A percentile compares a stretch with the other conserved stretches of the same genome.
Evolutionary conservation across 2,888 invertebrate species (phyloP).

Genomic region (Philhelius pedissequus): DNA sequence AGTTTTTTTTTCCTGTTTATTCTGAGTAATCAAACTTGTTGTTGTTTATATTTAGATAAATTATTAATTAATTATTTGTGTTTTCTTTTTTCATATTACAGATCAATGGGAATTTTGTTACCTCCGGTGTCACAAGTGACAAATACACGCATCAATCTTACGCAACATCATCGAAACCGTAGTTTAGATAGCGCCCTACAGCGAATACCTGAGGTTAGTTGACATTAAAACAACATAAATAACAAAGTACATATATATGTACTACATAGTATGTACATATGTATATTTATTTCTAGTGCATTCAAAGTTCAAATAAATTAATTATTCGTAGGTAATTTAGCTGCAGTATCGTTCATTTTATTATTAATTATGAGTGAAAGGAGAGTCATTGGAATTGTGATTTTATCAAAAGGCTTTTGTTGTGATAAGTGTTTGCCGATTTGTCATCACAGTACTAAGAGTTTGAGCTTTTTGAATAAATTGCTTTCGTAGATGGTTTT

Average conservation of each 20-base stretch:
- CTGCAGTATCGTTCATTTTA: neutral
- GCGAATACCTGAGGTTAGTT: conserved; percentile 88
- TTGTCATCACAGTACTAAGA: neutral
- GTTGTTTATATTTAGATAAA: neutral
- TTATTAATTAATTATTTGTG: neutral
- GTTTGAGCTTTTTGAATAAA: neutral
- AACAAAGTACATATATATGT: neutral
- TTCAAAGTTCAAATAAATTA: neutral
- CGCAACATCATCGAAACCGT: conserved; percentile 91
- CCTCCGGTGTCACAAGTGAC: conserved; percentile 79
- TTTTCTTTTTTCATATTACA: conserved; percentile 69
- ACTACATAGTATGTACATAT: neutral
- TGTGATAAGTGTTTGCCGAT: neutral
- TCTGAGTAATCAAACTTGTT: conserved; percentile 30
- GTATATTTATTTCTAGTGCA: neutral
- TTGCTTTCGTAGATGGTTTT: conserved; percentile 1
- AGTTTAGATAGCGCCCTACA: conserved; percentile 94
- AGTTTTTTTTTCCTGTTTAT: neutral
- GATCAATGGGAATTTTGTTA: conserved; percentile 79
- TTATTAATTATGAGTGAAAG: neutral
- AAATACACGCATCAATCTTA: conserved; percentile 78
- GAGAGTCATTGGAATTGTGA: neutral
- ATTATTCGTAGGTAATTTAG: neutral
- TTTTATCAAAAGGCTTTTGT: conserved; percentile 14
- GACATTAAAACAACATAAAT: neutral